Evolutionary conservation across 1,140 invertebrate species (phyloP).

Genomic region (Pseudomyrmex concolor): DNA sequence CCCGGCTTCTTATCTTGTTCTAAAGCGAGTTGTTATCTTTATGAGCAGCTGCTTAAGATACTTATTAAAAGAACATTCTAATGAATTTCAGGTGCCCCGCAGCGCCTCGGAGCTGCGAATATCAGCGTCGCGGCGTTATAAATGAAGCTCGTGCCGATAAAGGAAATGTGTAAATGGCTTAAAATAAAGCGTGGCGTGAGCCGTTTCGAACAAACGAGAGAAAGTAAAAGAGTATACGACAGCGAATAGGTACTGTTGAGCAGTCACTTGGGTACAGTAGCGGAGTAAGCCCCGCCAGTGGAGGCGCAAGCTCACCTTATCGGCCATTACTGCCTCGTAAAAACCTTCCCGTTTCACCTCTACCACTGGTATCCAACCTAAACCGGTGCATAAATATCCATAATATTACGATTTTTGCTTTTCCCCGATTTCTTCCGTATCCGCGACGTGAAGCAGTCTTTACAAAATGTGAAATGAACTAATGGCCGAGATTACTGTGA

Average conservation of each 20-base stretch:
- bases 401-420: conserved; percentile 66
- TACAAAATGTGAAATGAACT: background rate
- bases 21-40: conserved; percentile 42
- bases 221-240: conserved; percentile 67
- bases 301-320: conserved; percentile 84
- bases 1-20: conserved; percentile 30
- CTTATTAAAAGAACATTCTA: conserved; percentile 52
- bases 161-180: conserved; percentile 73
- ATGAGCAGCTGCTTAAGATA: conserved; percentile 51
- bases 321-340: conserved; percentile 86
- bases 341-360: conserved; percentile 80
- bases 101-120: conserved; percentile 12
- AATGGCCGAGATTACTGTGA: background rate
- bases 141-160: conserved; percentile 44
- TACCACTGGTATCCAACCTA: conserved; percentile 65
- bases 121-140: conserved; percentile 31
- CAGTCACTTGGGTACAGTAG: conserved; percentile 84
- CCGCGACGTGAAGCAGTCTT: conserved; percentile 14
- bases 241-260: conserved; percentile 77
- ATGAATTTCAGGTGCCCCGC: conserved; percentile 46
- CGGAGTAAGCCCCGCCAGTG: conserved; percentile 81
- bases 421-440: conserved; percentile 48
- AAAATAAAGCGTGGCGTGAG: conserved; percentile 76
- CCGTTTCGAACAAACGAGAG: conserved; percentile 46
- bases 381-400: conserved; percentile 73